Evolutionary conservation across 2,797 vertebrate species (phyloP).

Genomic region (Hypotaenidia okinawae): DNA sequence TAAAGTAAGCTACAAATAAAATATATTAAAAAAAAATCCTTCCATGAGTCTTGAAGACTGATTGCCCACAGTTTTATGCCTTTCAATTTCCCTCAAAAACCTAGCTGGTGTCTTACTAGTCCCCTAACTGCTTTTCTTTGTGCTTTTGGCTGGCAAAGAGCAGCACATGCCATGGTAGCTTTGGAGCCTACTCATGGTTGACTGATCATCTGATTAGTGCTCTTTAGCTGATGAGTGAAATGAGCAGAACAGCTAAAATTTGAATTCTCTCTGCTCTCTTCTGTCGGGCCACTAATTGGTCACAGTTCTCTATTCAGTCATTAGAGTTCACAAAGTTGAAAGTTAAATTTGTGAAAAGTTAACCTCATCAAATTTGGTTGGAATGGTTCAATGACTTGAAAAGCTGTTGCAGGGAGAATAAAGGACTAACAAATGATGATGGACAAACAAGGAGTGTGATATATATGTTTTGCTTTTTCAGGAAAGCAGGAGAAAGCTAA

Average conservation of each 20-base stretch:
- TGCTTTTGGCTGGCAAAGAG: not conserved
- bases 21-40: not conserved
- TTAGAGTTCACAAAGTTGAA: constrained; percentile 20
- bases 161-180: not conserved
- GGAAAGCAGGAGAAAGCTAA: not conserved
- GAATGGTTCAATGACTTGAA: not conserved
- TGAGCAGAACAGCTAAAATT: constrained; percentile 11
- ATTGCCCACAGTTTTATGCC: not conserved
- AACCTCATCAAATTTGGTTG: constrained; percentile 26
- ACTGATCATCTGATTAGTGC: constrained; percentile 8
- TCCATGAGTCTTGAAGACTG: not conserved
- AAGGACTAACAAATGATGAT: constrained; percentile 2
- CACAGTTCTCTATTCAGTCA: not conserved
- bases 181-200: not conserved
- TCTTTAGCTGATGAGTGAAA: not conserved
- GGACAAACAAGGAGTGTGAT: not conserved
- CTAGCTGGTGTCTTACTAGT: not conserved
- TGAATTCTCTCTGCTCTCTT: constrained; percentile 8
- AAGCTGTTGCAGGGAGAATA: not conserved
- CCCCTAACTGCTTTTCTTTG: not conserved
- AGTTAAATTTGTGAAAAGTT: constrained; percentile 15
- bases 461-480: not conserved
- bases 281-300: constrained; percentile 21
- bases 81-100: not conserved
- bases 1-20: not conserved